A percentile compares a stretch with the other conserved stretches of the same genome.
These are phyloP conservation scores for Ancistrus triradiatus DNA, from an alignment of 2,113 vertebrate genomes.

Conservation along the genomic window DNA sequence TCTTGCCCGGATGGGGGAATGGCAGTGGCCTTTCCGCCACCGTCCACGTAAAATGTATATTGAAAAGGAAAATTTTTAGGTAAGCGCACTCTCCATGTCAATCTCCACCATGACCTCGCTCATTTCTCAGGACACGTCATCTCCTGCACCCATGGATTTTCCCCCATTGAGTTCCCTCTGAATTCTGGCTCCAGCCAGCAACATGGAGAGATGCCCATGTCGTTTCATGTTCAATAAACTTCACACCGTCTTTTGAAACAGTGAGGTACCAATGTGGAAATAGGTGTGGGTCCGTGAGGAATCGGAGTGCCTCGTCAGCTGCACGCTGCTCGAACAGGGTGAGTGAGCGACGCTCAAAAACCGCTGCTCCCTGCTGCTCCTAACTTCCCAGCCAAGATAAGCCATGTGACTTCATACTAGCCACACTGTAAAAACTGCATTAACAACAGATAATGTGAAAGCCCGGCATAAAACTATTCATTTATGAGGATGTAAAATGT, in stretches of 20 bases:
- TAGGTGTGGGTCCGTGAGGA: conserved; percentile 43
- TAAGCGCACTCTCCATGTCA: not conserved
- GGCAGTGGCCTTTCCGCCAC: conserved; percentile 28
- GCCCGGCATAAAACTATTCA: conserved; percentile 3
- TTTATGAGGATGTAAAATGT: conserved; percentile 20
- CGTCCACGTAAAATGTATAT: conserved; percentile 60
- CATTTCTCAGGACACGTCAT: conserved; percentile 51
- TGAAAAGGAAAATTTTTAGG: conserved; percentile 58
- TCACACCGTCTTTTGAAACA: conserved; percentile 65
- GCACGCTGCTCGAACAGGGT: conserved; percentile 7
- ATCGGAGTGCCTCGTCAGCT: conserved; percentile 34
- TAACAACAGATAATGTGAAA: conserved; percentile 33
- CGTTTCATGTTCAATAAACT: conserved; percentile 65
- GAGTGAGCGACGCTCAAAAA: conserved; percentile 7
- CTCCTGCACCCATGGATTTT: conserved; percentile 33
- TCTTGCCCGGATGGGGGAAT: conserved; percentile 40
- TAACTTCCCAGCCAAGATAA: conserved; percentile 59
- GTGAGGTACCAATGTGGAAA: conserved; percentile 60
- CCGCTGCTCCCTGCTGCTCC: not conserved
- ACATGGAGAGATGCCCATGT: conserved; percentile 50
- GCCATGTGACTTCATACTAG: conserved; percentile 30
- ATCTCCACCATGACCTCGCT: not conserved
- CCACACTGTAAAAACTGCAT: conserved; percentile 26
- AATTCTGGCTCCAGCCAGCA: conserved; percentile 34
- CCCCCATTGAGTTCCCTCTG: conserved; percentile 41